phyloP scores from a whole-genome alignment of 2,888 invertebrate genomes.

The Crematogaster levior region DNA sequence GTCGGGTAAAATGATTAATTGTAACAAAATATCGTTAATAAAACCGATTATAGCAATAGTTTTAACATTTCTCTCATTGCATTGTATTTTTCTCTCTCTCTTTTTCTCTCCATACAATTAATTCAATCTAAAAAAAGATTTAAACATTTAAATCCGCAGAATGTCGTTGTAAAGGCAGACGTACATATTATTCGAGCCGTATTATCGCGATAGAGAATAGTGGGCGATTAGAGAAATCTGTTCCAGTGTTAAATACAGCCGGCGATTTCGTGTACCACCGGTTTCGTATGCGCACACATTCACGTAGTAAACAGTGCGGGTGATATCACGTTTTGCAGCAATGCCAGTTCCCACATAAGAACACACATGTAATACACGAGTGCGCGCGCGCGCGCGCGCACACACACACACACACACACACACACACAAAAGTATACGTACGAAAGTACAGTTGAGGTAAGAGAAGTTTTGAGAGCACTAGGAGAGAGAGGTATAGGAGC shows the following conservation, averaged over 20 bases:
- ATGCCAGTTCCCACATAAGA: slow-evolving; percentile 27
- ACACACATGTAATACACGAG: background rate
- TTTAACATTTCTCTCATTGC: background rate
- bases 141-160: background rate
- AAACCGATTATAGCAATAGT: background rate
- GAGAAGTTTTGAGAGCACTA: slow-evolving; percentile 75
- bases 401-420: background rate
- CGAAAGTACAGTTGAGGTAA: slow-evolving; percentile 60
- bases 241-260: slow-evolving; percentile 52
- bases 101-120: background rate
- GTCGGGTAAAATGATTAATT: background rate
- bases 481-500: slow-evolving; percentile 68
- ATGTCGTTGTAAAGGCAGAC: slow-evolving; percentile 12
- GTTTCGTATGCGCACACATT: slow-evolving; percentile 46
- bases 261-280: slow-evolving; percentile 33
- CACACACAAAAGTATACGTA: slow-evolving; percentile 6
- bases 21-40: background rate
- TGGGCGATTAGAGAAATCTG: slow-evolving; percentile 57
- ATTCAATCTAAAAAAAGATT: background rate
- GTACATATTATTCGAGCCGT: background rate
- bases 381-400: background rate
- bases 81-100: background rate
- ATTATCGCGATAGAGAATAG: slow-evolving; percentile 31
- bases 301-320: slow-evolving; percentile 64
- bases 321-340: slow-evolving; percentile 59